Conservation (phyloP, 2,888 invertebrate species). For the Caenorhabditis sp. region DNA sequence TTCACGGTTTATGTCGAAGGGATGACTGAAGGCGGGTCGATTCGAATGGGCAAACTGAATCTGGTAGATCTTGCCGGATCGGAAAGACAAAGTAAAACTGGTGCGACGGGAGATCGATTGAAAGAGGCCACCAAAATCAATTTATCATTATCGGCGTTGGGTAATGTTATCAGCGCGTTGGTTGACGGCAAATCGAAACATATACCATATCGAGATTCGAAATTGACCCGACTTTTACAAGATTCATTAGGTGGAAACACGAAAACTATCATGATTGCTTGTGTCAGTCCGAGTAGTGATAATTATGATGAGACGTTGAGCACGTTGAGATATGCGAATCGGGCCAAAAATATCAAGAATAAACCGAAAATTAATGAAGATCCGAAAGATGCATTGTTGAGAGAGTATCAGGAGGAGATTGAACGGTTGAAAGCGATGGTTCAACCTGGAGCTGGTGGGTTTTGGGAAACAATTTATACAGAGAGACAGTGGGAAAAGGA, state of each 20-base stretch:
- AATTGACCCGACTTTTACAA: slow-evolving; percentile 89
- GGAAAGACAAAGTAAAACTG: slow-evolving; percentile 30
- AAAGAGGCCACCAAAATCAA: slow-evolving; percentile 97
- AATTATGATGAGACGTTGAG: slow-evolving; percentile 93
- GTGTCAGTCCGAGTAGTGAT: slow-evolving; percentile 94
- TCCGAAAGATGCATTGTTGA: slow-evolving; percentile 93
- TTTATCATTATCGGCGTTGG: slow-evolving; percentile 92
- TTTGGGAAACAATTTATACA: slow-evolving; percentile 1
- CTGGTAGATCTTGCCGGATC: slow-evolving; percentile 87
- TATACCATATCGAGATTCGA: slow-evolving; percentile 97
- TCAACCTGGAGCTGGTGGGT: slow-evolving; percentile 25
- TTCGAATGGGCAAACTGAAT: slow-evolving; percentile 81
- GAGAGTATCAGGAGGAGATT: slow-evolving; percentile 82
- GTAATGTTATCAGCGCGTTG: slow-evolving; percentile 96
- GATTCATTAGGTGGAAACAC: slow-evolving; percentile 98
- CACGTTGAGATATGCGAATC: slow-evolving; percentile 46
- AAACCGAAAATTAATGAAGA: slow-evolving; percentile 98
- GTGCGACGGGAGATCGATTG: slow-evolving; percentile 41
- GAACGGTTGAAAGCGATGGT: slow-evolving; percentile 77
- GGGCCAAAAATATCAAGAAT: slow-evolving; percentile 96
- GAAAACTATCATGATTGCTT: slow-evolving; percentile 98
- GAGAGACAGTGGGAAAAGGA: no score
- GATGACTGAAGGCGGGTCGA: slow-evolving; percentile 76
- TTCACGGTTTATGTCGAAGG: slow-evolving; percentile 86
- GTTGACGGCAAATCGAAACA: slow-evolving; percentile 96